phyloP scores from a whole-genome alignment of 2,113 vertebrate genomes.

The Myanophis thanlyinensis region DNA sequence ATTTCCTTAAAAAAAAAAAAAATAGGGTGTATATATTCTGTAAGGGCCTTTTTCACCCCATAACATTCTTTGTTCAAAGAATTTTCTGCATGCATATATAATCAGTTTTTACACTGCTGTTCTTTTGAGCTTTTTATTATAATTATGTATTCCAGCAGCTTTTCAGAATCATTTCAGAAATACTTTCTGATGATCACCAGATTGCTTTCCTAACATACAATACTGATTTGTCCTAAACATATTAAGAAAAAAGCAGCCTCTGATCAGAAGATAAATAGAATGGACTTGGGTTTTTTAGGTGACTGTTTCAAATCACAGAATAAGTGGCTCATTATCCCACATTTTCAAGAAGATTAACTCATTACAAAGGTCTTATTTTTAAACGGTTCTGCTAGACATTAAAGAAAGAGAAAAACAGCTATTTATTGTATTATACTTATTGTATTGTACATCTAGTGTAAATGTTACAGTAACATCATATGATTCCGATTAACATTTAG shows the following conservation, averaged over 20 bases:
- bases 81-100: slow-evolving; percentile 50
- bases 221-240: background rate
- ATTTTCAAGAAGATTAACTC: background rate
- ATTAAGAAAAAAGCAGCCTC: background rate
- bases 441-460: background rate
- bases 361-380: background rate
- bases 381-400: background rate
- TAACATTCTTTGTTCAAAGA: slow-evolving; percentile 52
- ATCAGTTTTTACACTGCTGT: slow-evolving; percentile 37
- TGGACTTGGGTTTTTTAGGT: background rate
- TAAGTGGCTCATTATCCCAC: background rate
- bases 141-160: slow-evolving; percentile 45
- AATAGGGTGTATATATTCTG: slow-evolving; percentile 36
- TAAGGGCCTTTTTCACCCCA: slow-evolving; percentile 41
- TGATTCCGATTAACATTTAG: background rate
- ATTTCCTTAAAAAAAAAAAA: slow-evolving; percentile 36
- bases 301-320: background rate
- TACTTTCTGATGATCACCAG: slow-evolving; percentile 28
- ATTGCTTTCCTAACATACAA: background rate
- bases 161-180: slow-evolving; percentile 43
- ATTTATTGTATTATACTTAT: background rate
- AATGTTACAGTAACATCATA: background rate
- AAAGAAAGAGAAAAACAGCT: background rate
- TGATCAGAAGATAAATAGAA: background rate
- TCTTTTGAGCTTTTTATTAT: background rate